Conservation (phyloP, 2,113 vertebrate genomes). For the Ranitomeya variabilis region DNA sequence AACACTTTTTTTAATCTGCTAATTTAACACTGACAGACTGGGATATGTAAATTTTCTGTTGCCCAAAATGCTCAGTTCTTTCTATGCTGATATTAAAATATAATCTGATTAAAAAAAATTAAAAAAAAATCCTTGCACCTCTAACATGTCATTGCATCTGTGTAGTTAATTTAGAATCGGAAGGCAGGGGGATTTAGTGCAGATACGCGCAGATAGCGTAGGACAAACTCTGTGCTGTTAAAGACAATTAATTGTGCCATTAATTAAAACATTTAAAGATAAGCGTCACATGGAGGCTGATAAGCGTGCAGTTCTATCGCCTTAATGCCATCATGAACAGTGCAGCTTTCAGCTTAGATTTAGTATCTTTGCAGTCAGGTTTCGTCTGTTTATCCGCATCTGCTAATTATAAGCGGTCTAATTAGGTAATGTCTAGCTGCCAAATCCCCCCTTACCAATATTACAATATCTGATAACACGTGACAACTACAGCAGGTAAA, state of each 20-base stretch:
- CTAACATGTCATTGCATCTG: conserved; percentile 10
- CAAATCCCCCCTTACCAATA: neutral
- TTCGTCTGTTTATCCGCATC: neutral
- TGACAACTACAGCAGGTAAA: neutral
- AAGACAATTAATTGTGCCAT: neutral
- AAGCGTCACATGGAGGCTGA: conserved; percentile 15
- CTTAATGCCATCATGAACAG: neutral
- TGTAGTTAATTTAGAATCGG: neutral
- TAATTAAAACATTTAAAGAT: conserved; percentile 24
- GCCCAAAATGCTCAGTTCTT: neutral
- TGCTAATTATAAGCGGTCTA: neutral
- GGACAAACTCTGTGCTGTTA: neutral
- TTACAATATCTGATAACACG: neutral
- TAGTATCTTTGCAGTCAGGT: neutral
- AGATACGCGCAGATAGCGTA: neutral
- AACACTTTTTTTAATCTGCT: conserved; percentile 7
- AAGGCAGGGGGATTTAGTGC: neutral
- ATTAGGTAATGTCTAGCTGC: neutral
- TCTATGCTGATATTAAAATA: neutral
- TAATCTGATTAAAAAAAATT: conserved; percentile 9
- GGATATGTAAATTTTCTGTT: conserved; percentile 5
- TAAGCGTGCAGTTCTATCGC: neutral
- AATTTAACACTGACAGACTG: neutral
- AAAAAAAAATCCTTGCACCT: neutral
- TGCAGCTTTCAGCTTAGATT: neutral